Evolutionary conservation across 2,888 invertebrate species (phyloP).

Genomic region (Geotrupes spiniger): DNA sequence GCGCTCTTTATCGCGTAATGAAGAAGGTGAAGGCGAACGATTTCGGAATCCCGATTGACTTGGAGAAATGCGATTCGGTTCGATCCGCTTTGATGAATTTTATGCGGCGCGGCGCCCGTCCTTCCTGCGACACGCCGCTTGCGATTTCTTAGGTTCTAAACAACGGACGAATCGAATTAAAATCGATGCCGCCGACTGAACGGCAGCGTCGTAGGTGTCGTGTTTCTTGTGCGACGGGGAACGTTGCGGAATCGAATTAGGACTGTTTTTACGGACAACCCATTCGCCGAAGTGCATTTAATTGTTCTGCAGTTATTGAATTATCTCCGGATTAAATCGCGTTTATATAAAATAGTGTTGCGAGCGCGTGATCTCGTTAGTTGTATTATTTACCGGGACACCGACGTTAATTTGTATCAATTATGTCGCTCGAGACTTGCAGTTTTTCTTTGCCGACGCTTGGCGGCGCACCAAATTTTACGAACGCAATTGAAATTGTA

Average conservation of each 20-base stretch:
- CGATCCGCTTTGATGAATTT: constrained; percentile 47
- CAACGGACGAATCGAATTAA: too few species aligned
- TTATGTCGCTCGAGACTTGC: constrained; percentile 33
- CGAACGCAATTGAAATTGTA: too few species aligned
- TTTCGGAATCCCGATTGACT: constrained; percentile 34
- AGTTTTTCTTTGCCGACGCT: constrained; percentile 15
- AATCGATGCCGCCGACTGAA: neutral
- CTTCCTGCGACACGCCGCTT: too few species aligned
- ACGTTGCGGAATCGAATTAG: constrained; percentile 26
- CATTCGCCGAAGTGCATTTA: constrained; percentile 43
- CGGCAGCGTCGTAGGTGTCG: constrained; percentile 1
- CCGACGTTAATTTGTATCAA: constrained; percentile 48
- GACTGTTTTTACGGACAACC: constrained; percentile 37
- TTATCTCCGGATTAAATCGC: constrained; percentile 36
- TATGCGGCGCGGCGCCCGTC: constrained; percentile 41
- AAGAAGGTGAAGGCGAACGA: constrained; percentile 41
- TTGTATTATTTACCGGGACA: constrained; percentile 45
- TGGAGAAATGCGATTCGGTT: constrained; percentile 25
- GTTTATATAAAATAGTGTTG: constrained; percentile 38
- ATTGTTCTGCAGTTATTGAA: constrained; percentile 42
- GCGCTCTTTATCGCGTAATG: constrained; percentile 44
- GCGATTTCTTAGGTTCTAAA: too few species aligned
- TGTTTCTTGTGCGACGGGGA: constrained; percentile 7
- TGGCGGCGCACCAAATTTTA: neutral
- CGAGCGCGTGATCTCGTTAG: constrained; percentile 43